Conservation (phyloP, 2,888 invertebrate species). For the Dynastes maya region DNA sequence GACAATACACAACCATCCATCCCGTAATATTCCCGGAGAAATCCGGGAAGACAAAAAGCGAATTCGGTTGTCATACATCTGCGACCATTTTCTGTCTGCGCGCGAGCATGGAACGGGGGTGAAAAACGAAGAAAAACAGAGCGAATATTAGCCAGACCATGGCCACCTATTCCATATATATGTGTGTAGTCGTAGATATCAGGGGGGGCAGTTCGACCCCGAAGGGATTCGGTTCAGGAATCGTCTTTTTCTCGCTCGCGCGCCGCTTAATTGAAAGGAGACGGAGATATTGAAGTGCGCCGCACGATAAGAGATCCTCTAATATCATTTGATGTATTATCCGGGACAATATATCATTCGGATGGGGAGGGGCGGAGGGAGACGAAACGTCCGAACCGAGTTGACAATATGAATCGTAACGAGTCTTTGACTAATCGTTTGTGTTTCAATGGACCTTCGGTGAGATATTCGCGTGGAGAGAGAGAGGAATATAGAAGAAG, state of each 20-base stretch:
- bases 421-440: slow-evolving; percentile 67
- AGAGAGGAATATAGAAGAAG: slow-evolving; percentile 5
- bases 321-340: slow-evolving; percentile 68
- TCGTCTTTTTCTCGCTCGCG: slow-evolving; percentile 11
- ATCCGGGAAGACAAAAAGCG: slow-evolving; percentile 32
- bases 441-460: slow-evolving; percentile 42
- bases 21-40: slow-evolving; percentile 24
- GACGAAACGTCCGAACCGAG: slow-evolving; percentile 58
- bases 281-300: slow-evolving; percentile 45
- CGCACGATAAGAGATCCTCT: slow-evolving; percentile 45
- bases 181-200: background rate
- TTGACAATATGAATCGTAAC: slow-evolving; percentile 66
- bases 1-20: slow-evolving; percentile 31
- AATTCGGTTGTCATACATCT: slow-evolving; percentile 27
- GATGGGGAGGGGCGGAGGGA: background rate
- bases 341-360: slow-evolving; percentile 66
- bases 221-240: background rate
- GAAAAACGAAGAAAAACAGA: slow-evolving; percentile 26
- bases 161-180: background rate
- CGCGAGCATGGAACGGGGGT: background rate
- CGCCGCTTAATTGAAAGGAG: slow-evolving; percentile 45
- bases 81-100: slow-evolving; percentile 5
- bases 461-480: slow-evolving; percentile 1
- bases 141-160: slow-evolving; percentile 20
- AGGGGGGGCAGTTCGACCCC: slow-evolving; percentile 1